Conservation (phyloP, 2,113 vertebrate genomes). For the Anoura caudifer region DNA sequence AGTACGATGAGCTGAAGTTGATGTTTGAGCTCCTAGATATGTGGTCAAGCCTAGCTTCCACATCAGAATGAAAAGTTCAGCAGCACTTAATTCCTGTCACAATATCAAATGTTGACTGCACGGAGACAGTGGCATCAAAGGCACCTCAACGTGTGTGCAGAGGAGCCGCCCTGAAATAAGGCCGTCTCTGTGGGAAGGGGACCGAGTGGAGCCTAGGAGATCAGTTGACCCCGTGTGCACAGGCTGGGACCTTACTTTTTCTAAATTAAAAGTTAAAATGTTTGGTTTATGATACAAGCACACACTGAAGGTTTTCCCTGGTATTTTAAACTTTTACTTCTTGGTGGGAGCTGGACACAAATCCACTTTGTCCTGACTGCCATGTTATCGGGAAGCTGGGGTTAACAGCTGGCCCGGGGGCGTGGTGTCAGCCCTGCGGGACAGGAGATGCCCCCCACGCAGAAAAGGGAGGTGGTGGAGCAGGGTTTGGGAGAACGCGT, state of each 20-base stretch:
- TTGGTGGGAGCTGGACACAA: neutral
- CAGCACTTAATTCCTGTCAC: neutral
- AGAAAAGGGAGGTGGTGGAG: neutral
- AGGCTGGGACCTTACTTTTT: neutral
- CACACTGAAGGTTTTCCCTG: neutral
- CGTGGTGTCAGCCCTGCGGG: neutral
- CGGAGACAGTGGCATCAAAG: neutral
- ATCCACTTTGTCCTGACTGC: neutral
- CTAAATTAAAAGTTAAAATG: neutral
- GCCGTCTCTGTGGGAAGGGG: neutral
- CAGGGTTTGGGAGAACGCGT: neutral
- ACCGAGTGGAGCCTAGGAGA: neutral
- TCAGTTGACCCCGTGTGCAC: neutral
- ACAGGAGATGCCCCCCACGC: neutral
- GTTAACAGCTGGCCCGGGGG: neutral
- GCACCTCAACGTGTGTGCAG: neutral
- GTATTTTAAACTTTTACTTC: slow-evolving; percentile 18
- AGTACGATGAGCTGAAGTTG: neutral
- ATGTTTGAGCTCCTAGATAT: neutral
- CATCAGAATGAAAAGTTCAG: neutral
- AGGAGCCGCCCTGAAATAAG: neutral
- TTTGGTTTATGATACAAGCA: neutral
- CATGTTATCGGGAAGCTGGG: neutral
- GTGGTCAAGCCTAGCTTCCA: neutral
- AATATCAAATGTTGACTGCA: neutral